Percentiles rank a stretch among this genome's conserved stretches.
phyloP scores from a whole-genome alignment of 2,888 invertebrate species.

The Bombylius discolor region DNA sequence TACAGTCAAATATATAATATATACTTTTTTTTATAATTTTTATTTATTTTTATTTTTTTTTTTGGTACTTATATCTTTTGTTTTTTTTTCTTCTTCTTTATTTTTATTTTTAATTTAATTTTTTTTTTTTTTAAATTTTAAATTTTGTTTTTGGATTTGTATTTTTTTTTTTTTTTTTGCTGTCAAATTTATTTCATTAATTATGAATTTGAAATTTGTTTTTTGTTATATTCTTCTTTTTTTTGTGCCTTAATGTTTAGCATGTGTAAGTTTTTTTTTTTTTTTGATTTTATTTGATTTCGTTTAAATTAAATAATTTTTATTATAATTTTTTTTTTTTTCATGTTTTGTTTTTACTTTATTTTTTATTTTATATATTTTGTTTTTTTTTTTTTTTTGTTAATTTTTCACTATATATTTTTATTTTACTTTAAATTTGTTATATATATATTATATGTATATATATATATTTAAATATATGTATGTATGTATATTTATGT shows the following conservation, averaged over 20 bases:
- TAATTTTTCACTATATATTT: not conserved
- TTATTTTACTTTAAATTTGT: slow-evolving; percentile 10
- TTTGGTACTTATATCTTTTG: too few relatives aligned
- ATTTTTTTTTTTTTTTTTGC: slow-evolving; percentile 2
- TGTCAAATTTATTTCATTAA: too few relatives aligned
- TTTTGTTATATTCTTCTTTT: too few relatives aligned
- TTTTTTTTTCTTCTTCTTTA: not conserved
- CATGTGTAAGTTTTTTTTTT: not conserved
- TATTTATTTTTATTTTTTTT: not conserved
- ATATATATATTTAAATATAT: too few relatives aligned
- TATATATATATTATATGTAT: too few relatives aligned
- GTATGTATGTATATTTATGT: slow-evolving; percentile 1
- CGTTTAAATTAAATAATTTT: slow-evolving; percentile 5
- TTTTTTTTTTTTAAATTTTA: slow-evolving; percentile 10
- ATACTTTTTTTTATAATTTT: not conserved
- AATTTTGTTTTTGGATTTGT: slow-evolving; percentile 12
- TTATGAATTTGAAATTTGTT: too few relatives aligned
- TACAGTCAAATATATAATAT: too few relatives aligned
- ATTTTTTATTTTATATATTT: slow-evolving; percentile 6
- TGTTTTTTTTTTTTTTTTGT: slow-evolving; percentile 4
- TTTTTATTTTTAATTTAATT: slow-evolving; percentile 9
- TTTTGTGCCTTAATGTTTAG: too few relatives aligned
- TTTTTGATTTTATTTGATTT: slow-evolving; percentile 8
- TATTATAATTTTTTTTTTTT: slow-evolving; percentile 10
- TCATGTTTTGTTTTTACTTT: slow-evolving; percentile 3